Percentiles rank a stretch among this genome's conserved stretches.
Conservation (phyloP, 2,797 vertebrate species). For the Periophthalmus magnuspinnatus region DNA sequence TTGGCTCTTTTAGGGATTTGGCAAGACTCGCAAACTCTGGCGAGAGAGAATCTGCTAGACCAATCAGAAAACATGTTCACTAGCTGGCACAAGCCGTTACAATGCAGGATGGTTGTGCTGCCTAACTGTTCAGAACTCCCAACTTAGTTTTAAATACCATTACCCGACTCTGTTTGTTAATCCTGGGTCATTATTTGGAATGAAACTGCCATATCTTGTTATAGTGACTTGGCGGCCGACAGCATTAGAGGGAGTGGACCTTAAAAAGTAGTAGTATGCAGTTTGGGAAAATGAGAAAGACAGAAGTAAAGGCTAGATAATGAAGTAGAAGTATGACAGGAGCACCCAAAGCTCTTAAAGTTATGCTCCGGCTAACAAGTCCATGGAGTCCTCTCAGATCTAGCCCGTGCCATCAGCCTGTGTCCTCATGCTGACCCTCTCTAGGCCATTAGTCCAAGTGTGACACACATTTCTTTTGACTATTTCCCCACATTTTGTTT, state of each 20-base stretch:
- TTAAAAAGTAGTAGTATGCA: slow-evolving; percentile 32
- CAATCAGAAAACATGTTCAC: not conserved
- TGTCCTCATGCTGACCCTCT: slow-evolving; percentile 61
- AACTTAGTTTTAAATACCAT: slow-evolving; percentile 61
- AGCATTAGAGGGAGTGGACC: slow-evolving; percentile 49
- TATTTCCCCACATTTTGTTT: slow-evolving; percentile 26
- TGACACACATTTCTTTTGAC: slow-evolving; percentile 36
- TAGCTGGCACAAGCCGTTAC: slow-evolving; percentile 35
- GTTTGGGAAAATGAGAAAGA: slow-evolving; percentile 56
- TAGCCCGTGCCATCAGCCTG: slow-evolving; percentile 62
- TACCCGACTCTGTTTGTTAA: slow-evolving; percentile 65
- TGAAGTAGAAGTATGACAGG: slow-evolving; percentile 61
- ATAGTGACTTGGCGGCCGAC: slow-evolving; percentile 61
- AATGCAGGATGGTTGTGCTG: slow-evolving; percentile 33
- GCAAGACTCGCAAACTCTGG: slow-evolving; percentile 38
- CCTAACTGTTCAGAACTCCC: slow-evolving; percentile 26
- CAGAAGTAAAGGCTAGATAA: slow-evolving; percentile 55
- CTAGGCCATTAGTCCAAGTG: slow-evolving; percentile 50
- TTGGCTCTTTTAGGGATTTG: slow-evolving; percentile 14
- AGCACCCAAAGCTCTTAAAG: slow-evolving; percentile 62
- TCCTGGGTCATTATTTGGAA: slow-evolving; percentile 67
- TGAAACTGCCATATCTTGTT: slow-evolving; percentile 71
- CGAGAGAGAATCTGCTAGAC: slow-evolving; percentile 20
- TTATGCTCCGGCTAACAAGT: slow-evolving; percentile 64
- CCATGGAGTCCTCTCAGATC: slow-evolving; percentile 65